Evolutionary conservation across 2,888 invertebrate genomes (phyloP).

Genomic region (Oscheius sp.): DNA sequence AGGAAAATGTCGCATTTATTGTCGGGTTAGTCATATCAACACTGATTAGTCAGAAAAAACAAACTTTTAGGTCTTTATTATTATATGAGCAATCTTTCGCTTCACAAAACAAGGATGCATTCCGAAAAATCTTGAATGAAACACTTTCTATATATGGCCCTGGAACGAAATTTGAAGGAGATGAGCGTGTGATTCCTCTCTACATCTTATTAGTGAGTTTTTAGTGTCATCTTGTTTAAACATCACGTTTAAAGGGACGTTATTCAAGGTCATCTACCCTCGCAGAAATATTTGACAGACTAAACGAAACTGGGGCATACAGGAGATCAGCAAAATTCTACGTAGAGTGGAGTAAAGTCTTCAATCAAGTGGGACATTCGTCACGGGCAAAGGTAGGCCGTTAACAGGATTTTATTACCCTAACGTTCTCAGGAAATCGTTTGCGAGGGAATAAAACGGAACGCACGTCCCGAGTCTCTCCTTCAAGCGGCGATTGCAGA

Average conservation of each 20-base stretch:
- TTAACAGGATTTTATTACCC: not conserved
- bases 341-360: constrained; percentile 17
- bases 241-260: constrained; percentile 12
- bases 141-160: constrained; percentile 30
- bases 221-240: not conserved
- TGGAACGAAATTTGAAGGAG: constrained; percentile 28
- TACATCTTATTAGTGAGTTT: constrained; percentile 31
- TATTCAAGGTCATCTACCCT: constrained; percentile 30
- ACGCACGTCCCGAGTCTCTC: not conserved
- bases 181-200: constrained; percentile 32
- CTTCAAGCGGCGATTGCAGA: constrained; percentile 1
- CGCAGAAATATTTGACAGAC: constrained; percentile 23
- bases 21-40: constrained; percentile 22
- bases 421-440: constrained; percentile 5
- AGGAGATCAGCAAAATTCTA: constrained; percentile 20
- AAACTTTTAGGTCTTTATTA: constrained; percentile 6
- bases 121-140: constrained; percentile 31
- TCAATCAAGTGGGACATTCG: constrained; percentile 10
- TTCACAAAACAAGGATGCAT: constrained; percentile 18
- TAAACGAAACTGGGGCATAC: constrained; percentile 26
- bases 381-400: not conserved
- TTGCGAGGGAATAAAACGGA: constrained; percentile 6
- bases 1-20: constrained; percentile 11
- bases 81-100: constrained; percentile 29
- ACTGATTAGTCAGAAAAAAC: too few species aligned